These are phyloP conservation scores for Orius laevigatus DNA, from an alignment of 1,140 invertebrate species.

Conservation along the genomic window DNA sequence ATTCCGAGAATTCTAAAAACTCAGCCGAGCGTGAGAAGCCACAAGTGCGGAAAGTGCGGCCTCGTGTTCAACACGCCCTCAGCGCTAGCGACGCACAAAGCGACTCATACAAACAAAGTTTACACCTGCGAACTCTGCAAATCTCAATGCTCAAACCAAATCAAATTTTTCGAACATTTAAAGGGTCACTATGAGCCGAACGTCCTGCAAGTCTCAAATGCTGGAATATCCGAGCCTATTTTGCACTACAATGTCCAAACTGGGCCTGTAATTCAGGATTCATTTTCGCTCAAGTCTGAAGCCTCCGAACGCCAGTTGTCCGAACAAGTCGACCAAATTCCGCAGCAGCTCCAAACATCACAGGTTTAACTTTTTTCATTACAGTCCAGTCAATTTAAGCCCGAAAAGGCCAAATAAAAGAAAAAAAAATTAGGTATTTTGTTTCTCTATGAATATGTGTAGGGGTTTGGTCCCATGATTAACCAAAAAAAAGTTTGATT, in stretches of 20 bases:
- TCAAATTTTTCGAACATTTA: conserved; percentile 64
- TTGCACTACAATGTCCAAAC: not conserved
- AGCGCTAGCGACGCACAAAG: conserved; percentile 22
- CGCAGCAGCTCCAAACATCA: too few relatives aligned
- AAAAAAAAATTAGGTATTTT: not conserved
- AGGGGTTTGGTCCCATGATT: too few relatives aligned
- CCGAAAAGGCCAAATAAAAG: too few relatives aligned
- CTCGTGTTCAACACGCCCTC: conserved; percentile 25
- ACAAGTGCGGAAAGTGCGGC: conserved; percentile 27
- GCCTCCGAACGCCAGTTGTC: not conserved
- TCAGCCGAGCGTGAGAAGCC: conserved; percentile 19
- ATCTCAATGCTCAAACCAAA: conserved; percentile 42
- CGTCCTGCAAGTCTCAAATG: not conserved
- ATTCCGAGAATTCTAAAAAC: conserved; percentile 43
- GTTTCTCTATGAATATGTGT: not conserved
- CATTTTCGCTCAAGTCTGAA: conserved; percentile 10
- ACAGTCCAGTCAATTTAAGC: too few relatives aligned
- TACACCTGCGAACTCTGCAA: conserved; percentile 53
- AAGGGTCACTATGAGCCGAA: conserved; percentile 59
- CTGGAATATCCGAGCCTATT: too few relatives aligned
- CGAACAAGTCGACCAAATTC: conserved; percentile 1
- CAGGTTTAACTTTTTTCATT: too few relatives aligned
- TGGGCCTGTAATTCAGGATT: conserved; percentile 8
- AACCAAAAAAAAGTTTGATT: too few relatives aligned
- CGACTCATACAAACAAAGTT: conserved; percentile 12